Evolutionary conservation across 2,797 vertebrate genomes (phyloP), one percentile per base, ranked within the genome.

Genomic region (Malurus leucopterus): DNA sequence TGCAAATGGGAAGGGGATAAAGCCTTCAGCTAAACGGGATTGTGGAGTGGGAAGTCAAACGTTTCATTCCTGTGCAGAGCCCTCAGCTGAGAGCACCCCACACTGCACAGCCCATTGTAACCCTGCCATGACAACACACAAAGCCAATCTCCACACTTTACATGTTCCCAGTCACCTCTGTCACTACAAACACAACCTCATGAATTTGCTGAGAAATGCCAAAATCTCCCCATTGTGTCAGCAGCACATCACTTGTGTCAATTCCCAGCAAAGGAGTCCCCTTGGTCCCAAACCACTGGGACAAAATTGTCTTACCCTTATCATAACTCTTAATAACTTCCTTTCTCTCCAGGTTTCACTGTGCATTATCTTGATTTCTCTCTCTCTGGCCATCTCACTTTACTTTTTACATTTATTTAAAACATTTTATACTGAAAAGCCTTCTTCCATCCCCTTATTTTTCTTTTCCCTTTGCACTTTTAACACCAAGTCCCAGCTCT

Each of bases 1-100:
- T 99, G 79, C 40, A 90, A 91, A 68, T 26, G 55, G 43, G 54
- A 50, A 51, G 53, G 49, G 19, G 32, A 80, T 8, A 50, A 86
- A 89, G 32, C 17, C 29, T 46, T 92, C 36, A 54, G 41, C 17
- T 54, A 20, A 68, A 51, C 0, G 0, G n/a, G 5, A 20, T 0
- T 7, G 8, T 7, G 20, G 34, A 74, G 54, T 5, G 8, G 15
- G 26, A 74, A 86, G 32, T 38, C 50, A 76, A 50, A 38, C 23
- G 5, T 36, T 36, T 36, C 50, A 11, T 5, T 72, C 36, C 77
- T 64, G 73, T 72, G 64, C 1, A 17, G 12, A 75, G 2, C 11
- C 43, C 26, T 15, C 24, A 36, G 43, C 68, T 27, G 41, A 32
- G 49, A 74, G 38, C 47, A 63, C 32, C 32, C 27, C 46, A 11